Base-by-base conservation (phyloP, 2,888 invertebrate species). In the Apantesis nais region DNA sequence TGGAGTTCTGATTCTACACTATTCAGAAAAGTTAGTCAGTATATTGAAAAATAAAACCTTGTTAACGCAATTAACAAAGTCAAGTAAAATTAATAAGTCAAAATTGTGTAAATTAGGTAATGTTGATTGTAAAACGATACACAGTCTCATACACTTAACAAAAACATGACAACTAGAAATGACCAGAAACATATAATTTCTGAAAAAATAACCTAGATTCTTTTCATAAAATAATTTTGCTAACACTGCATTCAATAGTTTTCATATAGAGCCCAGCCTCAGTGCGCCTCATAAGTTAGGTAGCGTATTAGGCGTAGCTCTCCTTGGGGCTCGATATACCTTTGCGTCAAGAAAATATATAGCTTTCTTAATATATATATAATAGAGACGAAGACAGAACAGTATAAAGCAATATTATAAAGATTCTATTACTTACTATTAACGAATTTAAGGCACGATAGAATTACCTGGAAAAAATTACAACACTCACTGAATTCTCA, bases 251-350 rank as follows among this genome's bases (percentile, higher is more conserved):
- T 81, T 81, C 86, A 86, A 88, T 88, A 88, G 87, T 86, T 85
- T 84, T 86, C 86, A 87, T 89, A 87, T 78, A 83, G 81, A 83
- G 87, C 86, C 86, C 80, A 79, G 65, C 78, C 72, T 74, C 78
- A 75, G 71, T 81, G 81, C 78, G 85, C 83, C 83, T 84, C 86
- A 84, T 89, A 89, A 89, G 85, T 88, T 90, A 79, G 76, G 78
- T 83, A 88, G 88, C 80, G 81, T 88, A 86, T 85, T 85, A 85
- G 82, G 82, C 86, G 84, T 84, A 81, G 75, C 74, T 75, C 74
- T 80, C 83, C 83, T 77, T 71, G 72, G 79, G 82, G 81, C 29
- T 73, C 74, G 62, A 72, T 74, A 70, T 74, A 72, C 71, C 74
- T 78, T 67, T 82, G 72, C 72, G 71, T 77, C 77, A 74, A 80